Base-by-base conservation (phyloP, 2,888 invertebrate genomes). In the Sesamia inferens region DNA sequence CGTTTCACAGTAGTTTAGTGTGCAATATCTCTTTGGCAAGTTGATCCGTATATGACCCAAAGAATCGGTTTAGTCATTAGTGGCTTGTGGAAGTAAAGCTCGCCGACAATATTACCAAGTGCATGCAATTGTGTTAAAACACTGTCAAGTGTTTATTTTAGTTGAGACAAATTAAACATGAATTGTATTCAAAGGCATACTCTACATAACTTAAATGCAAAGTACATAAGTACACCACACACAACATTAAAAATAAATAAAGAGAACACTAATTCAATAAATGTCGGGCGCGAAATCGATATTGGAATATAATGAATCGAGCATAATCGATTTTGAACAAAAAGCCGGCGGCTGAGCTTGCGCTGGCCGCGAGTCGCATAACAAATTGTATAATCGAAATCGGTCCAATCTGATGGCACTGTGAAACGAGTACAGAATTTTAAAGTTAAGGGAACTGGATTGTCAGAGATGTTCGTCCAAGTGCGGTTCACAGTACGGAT, bases 351-450 rank as follows among this genome's bases (percentile, higher is more conserved):
- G 76, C 74, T 69, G 78, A 69, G 77, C 68, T 44, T 48, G 78
- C 80, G 75, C 79, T 57, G 68, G 39, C 61, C 61, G 75, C 76
- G 67, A 68, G 78, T 65, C 82, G 81, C 83, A 74, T 81, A 75
- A 85, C 89, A 83, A 86, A 89, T 88, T 86, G 86, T 86, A 83
- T 87, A 85, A 89, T 87, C 87, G 87, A 81, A 84, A 82, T 19
- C 75, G 78, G 73, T 63, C 63, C 55, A 63, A 78, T 76, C 70
- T 44, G 71, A 59, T 47, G 71, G 73, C 71, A 59, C 62, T 74
- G 78, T 59, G 68, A 72, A 57, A 61, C 24, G 48, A 39, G 54
- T 58, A 51, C 58, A 59, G 59, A 57, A 62, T n/a, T 80, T 71
- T 19, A 19, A 59, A 68, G 24, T 47, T 57, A 54, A 59, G 13